These are phyloP conservation scores for Catharus minimus DNA, from an alignment of 2,113 vertebrate genomes.

Conservation along the genomic window DNA sequence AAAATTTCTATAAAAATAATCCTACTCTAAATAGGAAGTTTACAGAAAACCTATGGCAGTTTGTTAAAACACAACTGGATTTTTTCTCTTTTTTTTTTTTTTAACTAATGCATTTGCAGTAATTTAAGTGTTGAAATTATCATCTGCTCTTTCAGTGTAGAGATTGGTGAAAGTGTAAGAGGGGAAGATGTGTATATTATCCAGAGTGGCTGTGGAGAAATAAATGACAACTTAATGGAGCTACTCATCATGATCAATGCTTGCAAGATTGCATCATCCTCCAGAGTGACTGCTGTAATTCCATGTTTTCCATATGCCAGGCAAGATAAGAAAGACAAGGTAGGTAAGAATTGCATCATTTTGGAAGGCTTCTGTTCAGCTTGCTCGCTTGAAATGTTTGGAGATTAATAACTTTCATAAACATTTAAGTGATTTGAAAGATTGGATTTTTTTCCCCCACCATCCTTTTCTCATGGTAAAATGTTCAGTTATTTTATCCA, in stretches of 20 bases:
- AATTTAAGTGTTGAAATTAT: background rate
- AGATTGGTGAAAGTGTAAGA: constrained; percentile 84
- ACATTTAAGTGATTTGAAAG: background rate
- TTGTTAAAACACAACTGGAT: background rate
- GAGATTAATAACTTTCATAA: background rate
- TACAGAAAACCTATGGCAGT: background rate
- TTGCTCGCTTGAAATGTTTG: background rate
- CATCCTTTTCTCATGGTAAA: background rate
- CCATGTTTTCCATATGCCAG: constrained; percentile 83
- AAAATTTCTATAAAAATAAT: background rate
- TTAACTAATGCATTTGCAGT: background rate
- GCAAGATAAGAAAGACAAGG: constrained; percentile 87
- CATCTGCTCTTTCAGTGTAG: constrained; percentile 70
- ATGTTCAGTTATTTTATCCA: background rate
- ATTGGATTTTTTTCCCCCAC: accelerated
- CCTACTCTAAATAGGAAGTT: background rate
- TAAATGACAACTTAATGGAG: constrained; percentile 86
- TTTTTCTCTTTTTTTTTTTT: background rate
- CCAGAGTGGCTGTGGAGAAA: constrained; percentile 85
- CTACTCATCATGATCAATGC: constrained; percentile 88
- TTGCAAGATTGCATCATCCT: constrained; percentile 84
- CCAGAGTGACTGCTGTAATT: constrained; percentile 83
- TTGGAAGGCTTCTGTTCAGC: background rate
- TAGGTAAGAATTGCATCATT: constrained; percentile 43
- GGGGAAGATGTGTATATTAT: constrained; percentile 86